These are phyloP conservation scores for Notechis scutatus DNA, from an alignment of 2,113 vertebrate species.

Conservation along the genomic window DNA sequence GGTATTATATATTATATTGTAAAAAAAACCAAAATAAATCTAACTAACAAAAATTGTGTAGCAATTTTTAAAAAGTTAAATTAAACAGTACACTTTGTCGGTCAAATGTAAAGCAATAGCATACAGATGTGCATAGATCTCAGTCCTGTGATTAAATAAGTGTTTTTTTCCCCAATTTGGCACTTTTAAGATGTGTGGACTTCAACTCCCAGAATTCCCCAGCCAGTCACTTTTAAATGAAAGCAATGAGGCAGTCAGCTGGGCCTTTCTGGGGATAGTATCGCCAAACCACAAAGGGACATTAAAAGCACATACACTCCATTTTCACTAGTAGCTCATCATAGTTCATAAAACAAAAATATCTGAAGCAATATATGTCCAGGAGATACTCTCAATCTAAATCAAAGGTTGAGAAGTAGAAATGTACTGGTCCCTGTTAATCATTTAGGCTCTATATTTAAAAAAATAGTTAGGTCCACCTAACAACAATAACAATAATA, in stretches of 20 bases:
- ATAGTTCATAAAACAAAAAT: neutral
- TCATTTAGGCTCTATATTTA: neutral
- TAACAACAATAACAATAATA: neutral
- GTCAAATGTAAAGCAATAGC: neutral
- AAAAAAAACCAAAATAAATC: neutral
- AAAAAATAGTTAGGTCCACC: neutral
- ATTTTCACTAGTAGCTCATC: neutral
- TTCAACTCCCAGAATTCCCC: neutral
- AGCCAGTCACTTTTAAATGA: neutral
- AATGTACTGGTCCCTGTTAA: neutral
- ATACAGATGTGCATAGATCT: neutral
- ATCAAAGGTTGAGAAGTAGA: neutral
- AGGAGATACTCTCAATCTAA: neutral
- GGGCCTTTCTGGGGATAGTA: neutral
- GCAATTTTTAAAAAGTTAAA: neutral
- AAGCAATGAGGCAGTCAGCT: neutral
- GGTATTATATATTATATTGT: neutral
- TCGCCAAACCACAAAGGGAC: neutral
- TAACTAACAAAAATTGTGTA: neutral
- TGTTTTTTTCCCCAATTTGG: neutral
- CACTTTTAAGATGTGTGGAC: neutral
- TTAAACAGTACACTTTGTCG: neutral
- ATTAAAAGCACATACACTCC: neutral
- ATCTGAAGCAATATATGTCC: neutral
- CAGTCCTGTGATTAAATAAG: neutral